Evolutionary conservation across 2,113 vertebrate species (phyloP), one percentile per base, ranked within the genome.

Genomic region (Campylorhamphus procurvoides): DNA sequence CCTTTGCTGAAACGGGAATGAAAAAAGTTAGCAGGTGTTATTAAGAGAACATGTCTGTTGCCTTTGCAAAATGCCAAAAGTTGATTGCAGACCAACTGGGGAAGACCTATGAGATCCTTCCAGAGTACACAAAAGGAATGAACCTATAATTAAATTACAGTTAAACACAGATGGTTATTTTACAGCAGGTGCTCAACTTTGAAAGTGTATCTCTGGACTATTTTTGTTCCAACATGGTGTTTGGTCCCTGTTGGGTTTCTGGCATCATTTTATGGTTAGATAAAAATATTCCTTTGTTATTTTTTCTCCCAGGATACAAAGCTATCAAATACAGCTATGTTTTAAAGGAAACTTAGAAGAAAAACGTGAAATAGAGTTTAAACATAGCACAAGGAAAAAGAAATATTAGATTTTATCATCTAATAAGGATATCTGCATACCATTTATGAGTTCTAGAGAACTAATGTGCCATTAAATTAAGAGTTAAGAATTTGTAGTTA

Each of bases 131-230:
- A 97, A 97, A 98, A 98, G 92, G 84, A 97, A 97, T 96, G 87
- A 98, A 93, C 90, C 95, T 94, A 96, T 98, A 98, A 98, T 98
- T 98, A 98, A 98, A 98, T 98, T 98, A 98, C 94, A 97, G 95
- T 97, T 97, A 98, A 97, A 98, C 97, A 97, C 98, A 98, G 98
- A 98, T 98, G 98, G 97, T 97, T 97, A 97, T 97, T 97, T 97
- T 97, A 97, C 95, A 98, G 97, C 97, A 98, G 97, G 97, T 98
- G 96, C 94, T 97, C 97, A 97, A 95, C 96, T 97, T 97, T 96
- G 89, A 96, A 98, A 97, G 85, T 90, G 72, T 77, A 96, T 93
- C 85, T 97, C 92, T 97, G 94, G 91, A 95, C 90, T 92, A 86
- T 90, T 96, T 97, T 97, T 97, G 94, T 97, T 97, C 86, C 97